phyloP scores from a whole-genome alignment of 2,113 vertebrate species.

The Laticauda colubrina region DNA sequence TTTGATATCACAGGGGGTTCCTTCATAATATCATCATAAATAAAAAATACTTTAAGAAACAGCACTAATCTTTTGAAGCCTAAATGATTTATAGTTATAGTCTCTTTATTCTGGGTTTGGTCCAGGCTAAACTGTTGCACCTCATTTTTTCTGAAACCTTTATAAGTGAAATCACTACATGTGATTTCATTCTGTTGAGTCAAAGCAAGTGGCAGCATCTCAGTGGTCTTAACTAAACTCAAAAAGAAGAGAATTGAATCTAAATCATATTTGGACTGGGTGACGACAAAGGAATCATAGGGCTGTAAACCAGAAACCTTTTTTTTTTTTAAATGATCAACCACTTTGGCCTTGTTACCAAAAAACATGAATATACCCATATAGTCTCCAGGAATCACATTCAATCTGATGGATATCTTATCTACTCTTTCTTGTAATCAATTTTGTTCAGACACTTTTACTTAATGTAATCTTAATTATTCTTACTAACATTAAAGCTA shows the following conservation, averaged over 20 bases:
- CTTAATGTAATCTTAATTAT: not conserved
- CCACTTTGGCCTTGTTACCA: not conserved
- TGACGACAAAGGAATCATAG: not conserved
- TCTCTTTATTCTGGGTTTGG: not conserved
- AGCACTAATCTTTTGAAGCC: constrained; percentile 39
- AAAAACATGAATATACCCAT: not conserved
- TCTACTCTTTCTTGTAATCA: not conserved
- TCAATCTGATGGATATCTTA: not conserved
- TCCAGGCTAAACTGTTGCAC: not conserved
- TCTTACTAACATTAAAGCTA: not conserved
- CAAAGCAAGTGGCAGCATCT: not conserved
- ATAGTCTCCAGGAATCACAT: not conserved
- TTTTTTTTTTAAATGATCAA: not conserved
- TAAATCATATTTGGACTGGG: not conserved
- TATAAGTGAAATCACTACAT: not conserved
- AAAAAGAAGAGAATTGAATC: not conserved
- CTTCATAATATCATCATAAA: not conserved
- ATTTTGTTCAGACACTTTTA: not conserved
- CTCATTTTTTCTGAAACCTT: not conserved
- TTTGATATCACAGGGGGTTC: not conserved
- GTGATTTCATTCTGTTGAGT: not conserved
- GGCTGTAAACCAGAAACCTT: not conserved
- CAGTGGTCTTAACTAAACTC: not conserved
- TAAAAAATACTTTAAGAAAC: constrained; percentile 41
- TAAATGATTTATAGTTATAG: constrained; percentile 5